Evolutionary conservation across 2,113 vertebrate species (phyloP), one percentile per base, ranked within the genome.

Genomic region (Caloenas nicobarica): DNA sequence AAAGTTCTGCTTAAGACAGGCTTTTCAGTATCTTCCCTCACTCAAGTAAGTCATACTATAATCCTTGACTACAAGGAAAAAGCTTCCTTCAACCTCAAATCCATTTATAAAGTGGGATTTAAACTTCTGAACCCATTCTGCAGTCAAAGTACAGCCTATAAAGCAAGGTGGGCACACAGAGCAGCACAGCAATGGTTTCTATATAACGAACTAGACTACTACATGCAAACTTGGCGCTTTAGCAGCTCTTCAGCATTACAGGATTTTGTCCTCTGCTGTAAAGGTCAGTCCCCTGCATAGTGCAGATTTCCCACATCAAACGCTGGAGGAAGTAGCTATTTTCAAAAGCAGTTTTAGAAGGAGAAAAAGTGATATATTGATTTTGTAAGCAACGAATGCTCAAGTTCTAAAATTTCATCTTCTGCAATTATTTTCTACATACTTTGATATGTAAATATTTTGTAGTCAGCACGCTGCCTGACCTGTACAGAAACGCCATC

Each of bases 181-280:
- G 74, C 68, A 50, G 33, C 2, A 34, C 64, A 72, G 79, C 71
- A 42, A 11, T n/a, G 3, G 44, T 19, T n/a, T 36, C 71, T 31
- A 2, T 13, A 25, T 13, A 2, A 4, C 9, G 9, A 44, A 4
- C 10, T 1, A 5, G 21, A 16, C 8, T 11, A 5, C 18, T 9
- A 13, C 15, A 3, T 1, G 36, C 23, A 19, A 61, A 16, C 11
- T 28, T 7, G 3, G 10, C 34, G n/a, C 50, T 77, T 26, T 16
- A 42, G 33, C 3, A 56, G 60, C 56, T 48, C 44, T 22, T 17
- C 7, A 22, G 21, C 21, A 10, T 9, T 9, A 50, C 29, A 54
- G 29, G 2, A 1, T 31, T 71, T 64, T 14, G 9, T 46, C 40
- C 73, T 70, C 14, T 23, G 2, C 3, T 31, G 22, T 12, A 25